Evolutionary conservation across 2,113 vertebrate genomes (phyloP), one percentile per base, ranked within the genome.

Genomic region (Phyllopteryx taeniolatus): DNA sequence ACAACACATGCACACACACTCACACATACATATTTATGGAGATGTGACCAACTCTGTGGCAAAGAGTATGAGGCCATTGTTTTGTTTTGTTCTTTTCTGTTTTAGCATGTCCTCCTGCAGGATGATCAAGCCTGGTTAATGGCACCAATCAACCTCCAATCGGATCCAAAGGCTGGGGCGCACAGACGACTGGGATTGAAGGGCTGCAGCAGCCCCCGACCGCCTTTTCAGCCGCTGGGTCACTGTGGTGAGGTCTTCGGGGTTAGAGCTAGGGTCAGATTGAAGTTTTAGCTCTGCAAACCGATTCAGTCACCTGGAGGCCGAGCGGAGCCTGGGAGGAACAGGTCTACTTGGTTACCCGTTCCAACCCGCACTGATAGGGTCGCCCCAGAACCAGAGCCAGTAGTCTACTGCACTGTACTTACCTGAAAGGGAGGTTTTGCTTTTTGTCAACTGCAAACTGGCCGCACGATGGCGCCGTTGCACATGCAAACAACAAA

Each of bases 401-500:
- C 49, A 19, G 2, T 17, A 51, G 49, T 51, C 17, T 20, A 8
- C 47, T 51, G 47, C 14, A 6, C 44, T 13, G 44, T 7, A 51
- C 17, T 51, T 22, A 10, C 8, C 9, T 54, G 13, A 31, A 59
- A 59, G 13, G 31, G 11, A 19, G 6, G 14, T 35, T 61, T 61
- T 61, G 59, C 27, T 35, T 61, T 31, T 61, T 8, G 31, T 15
- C 27, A 6, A 8, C 31, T 11, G 15, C 31, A 61, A 35, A 59
- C 35, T 4, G 56, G 44, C 82, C 90, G 86, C 88, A 79, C 47
- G 87, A 82, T 83, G 15, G 81, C 79, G 46, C 73, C 83, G 68
- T 83, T 91, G 81, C 75, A 88, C 79, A 53, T 60, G 76, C 65
- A 87, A 88, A 83, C 20, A 35, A 49, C 27, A 17, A 66, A 33